Base-by-base conservation (phyloP, 1,140 invertebrate genomes). In the Aphidius ervi region DNA sequence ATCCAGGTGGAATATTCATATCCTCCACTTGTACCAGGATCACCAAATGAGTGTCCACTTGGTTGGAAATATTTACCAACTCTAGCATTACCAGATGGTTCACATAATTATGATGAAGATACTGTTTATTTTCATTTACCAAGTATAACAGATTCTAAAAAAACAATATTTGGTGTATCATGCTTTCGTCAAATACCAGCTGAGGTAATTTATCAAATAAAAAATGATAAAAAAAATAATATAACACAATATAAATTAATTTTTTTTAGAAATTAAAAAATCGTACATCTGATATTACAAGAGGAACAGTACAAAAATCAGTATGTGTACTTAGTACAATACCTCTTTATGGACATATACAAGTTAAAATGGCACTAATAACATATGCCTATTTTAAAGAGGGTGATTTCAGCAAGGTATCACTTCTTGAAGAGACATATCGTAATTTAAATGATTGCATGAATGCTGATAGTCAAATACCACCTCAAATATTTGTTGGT, bases 121-220 rank as follows among this genome's bases (percentile, higher is more conserved):
- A 96, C 95, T 1, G 92, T 98, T 57, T 99, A 92, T 81, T 99
- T 99, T 78, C 93, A 97, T 80, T 81, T 99, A 58, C 96, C 96
- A 41, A 93, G 93, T 69, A 79, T 94, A 31, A 88, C 84, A 16
- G 86, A 94, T 71, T 87, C 90, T 23, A 86, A 87, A 58, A 84
- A 88, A 67, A 97, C 95, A 46, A 87, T 99, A 8, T 99, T 91
- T 84, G 95, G 95, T 7, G 91, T 99, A 61, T 98, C 97, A 20
- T 99, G 97, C 82, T 99, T 97, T 78, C 84, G 95, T 64, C 97
- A 99, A 83, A 99, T 99, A 70, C 91, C 95, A 68, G 88, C 96
- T 10, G 93, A 96, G 81, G 93, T 96, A 82, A 75, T 65, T 46
- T 49, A 50, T 48, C 9, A 46, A 41, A 48, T 42, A 47, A 9